Conservation (phyloP, 1,140 invertebrate species). For the Drosophila simulans region DNA sequence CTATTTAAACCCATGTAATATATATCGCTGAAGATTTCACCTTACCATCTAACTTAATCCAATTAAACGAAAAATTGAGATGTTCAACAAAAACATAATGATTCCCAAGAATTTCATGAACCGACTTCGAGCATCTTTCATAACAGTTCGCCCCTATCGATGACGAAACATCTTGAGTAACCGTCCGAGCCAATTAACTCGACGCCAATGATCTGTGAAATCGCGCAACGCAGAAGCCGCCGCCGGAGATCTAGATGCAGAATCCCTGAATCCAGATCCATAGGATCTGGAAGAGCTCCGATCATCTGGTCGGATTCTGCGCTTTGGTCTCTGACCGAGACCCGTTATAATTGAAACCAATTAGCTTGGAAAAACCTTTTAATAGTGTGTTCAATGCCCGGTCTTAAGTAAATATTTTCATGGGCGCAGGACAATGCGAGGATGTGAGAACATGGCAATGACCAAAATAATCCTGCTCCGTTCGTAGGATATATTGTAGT, state of each 20-base stretch:
- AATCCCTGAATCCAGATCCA: constrained; percentile 1
- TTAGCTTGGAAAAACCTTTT: constrained; percentile 83
- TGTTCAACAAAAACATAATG: background rate
- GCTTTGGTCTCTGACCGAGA: constrained; percentile 61
- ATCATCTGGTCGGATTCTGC: constrained; percentile 47
- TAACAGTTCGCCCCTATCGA: constrained; percentile 25
- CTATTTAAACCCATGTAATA: no score
- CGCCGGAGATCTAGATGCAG: background rate
- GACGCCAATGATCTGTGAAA: constrained; percentile 70
- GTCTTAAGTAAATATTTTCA: constrained; percentile 79
- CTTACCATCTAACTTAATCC: background rate
- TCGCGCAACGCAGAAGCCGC: constrained; percentile 64
- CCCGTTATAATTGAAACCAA: constrained; percentile 82
- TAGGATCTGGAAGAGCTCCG: constrained; percentile 5
- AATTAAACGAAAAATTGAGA: background rate
- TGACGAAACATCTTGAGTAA: constrained; percentile 28
- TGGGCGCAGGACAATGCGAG: constrained; percentile 55
- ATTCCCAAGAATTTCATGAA: constrained; percentile 3
- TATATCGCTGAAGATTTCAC: no score
- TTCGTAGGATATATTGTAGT: constrained; percentile 37
- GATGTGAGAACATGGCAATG: constrained; percentile 79
- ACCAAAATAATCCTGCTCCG: constrained; percentile 75
- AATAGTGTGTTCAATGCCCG: constrained; percentile 68
- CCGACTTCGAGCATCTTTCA: constrained; percentile 4
- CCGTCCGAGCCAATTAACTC: constrained; percentile 71